Evolutionary conservation across 2,888 invertebrate species (phyloP), one percentile per base, ranked within the genome.

Genomic region (Epinotia ramella): DNA sequence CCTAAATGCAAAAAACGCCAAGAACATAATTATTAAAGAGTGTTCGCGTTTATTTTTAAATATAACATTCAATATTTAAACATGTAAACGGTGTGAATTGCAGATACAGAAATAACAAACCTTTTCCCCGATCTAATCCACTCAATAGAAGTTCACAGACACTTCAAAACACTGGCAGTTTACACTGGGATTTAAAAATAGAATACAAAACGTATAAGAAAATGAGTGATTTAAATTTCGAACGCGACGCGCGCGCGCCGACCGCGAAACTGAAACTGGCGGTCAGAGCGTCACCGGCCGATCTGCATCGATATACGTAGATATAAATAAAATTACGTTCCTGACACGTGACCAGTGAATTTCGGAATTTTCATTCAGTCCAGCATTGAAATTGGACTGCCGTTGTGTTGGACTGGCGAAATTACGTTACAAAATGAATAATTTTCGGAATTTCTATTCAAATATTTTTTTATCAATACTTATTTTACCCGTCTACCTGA

Each of bases 161-260:
- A 75, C 75, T 74, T 70, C 59, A 75, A 69, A 74, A 74, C 75
- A 75, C 75, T 75, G 75, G 75, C 70, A 75, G 75, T 75, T 75
- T 72, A 67, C 76, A 76, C 76, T 76, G 57, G 40, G 53, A 33
- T 59, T 76, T 62, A 72, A 67, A 76, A 57, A 72, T 76, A 76
- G 72, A 76, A 72, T 70, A 66, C 71, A 71, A 70, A 71, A 66
- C 70, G 70, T 59, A 59, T 62, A 33, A 20, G 67, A 63, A 53
- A 53, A 24, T n/a, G 9, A 24, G 59, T 46, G 33, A 71, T 75
- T 75, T 56, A 60, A 71, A 75, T 46, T 60, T 71, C 57, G 75
- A 75, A 75, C 76, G 65, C 59, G 73, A 67, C 64, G 76, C 76
- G 71, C 76, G 67, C 76, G 76, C 76, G 71, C 40, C 69, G 68